Evolutionary conservation across 2,888 invertebrate genomes (phyloP).

Genomic region (Papilio elwesi): DNA sequence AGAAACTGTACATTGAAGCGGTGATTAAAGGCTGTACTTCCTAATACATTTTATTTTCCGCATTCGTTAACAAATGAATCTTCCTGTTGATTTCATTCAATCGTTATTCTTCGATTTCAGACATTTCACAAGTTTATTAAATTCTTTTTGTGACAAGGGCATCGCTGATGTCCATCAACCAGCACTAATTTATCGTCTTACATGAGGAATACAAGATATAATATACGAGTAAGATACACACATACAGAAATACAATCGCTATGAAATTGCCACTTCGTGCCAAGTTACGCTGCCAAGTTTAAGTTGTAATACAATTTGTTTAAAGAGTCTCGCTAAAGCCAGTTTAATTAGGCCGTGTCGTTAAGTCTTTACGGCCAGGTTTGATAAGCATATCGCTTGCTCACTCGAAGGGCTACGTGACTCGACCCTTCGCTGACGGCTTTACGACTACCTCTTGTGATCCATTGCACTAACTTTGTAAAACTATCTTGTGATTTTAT

Average conservation of each 20-base stretch:
- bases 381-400: slow-evolving; percentile 15
- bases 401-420: not conserved
- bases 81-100: no score
- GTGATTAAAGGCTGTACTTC: no score
- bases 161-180: no score
- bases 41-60: no score
- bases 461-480: not conserved
- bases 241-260: not conserved
- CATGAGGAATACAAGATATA: no score
- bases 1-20: no score
- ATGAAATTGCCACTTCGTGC: not conserved
- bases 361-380: slow-evolving; percentile 9
- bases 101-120: not conserved
- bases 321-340: not conserved
- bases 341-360: slow-evolving; percentile 21
- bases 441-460: not conserved
- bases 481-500: not conserved
- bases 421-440: not conserved
- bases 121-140: not conserved
- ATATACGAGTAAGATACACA: no score
- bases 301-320: slow-evolving; percentile 20
- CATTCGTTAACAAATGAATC: no score
- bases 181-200: no score
- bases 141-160: not conserved
- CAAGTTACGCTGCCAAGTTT: slow-evolving; percentile 26